Conservation (phyloP, 2,888 invertebrate species). For the Andrena flavipes region DNA sequence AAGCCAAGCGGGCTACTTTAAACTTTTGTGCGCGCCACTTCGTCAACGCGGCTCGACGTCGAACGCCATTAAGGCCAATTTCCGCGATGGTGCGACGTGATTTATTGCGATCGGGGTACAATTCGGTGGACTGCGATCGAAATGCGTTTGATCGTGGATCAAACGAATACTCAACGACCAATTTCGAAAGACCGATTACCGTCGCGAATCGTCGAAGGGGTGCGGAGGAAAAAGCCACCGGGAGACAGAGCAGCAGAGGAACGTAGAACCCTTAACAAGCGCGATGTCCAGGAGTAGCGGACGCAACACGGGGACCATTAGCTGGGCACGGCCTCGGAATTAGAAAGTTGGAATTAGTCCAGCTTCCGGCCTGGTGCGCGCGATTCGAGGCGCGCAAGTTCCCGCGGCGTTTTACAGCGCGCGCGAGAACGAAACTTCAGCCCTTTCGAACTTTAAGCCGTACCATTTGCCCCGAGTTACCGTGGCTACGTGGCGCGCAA, state of each 20-base stretch:
- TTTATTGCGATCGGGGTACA: constrained; percentile 35
- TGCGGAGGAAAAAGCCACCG: background rate
- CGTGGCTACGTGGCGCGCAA: constrained; percentile 20
- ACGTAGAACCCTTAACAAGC: constrained; percentile 22
- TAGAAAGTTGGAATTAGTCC: constrained; percentile 62
- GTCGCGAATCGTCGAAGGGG: background rate
- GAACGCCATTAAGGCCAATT: constrained; percentile 47
- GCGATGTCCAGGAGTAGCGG: background rate
- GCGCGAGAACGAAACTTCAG: constrained; percentile 52
- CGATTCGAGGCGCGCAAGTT: constrained; percentile 54
- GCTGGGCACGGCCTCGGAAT: constrained; percentile 43
- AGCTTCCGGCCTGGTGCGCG: constrained; percentile 18
- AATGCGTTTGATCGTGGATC: background rate
- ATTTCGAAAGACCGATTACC: background rate
- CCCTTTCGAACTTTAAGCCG: constrained; percentile 62
- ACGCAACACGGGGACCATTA: constrained; percentile 40
- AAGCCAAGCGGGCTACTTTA: constrained; percentile 8
- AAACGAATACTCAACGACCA: background rate
- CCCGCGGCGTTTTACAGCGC: constrained; percentile 53
- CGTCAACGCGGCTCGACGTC: constrained; percentile 33
- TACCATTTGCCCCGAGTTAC: constrained; percentile 47
- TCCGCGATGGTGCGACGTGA: constrained; percentile 25
- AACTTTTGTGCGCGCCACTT: constrained; percentile 37
- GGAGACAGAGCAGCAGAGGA: background rate
- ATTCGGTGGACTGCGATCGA: background rate